Evolutionary conservation across 2,888 invertebrate genomes (phyloP), one percentile per base, ranked within the genome.

Genomic region (Drosophila dives): DNA sequence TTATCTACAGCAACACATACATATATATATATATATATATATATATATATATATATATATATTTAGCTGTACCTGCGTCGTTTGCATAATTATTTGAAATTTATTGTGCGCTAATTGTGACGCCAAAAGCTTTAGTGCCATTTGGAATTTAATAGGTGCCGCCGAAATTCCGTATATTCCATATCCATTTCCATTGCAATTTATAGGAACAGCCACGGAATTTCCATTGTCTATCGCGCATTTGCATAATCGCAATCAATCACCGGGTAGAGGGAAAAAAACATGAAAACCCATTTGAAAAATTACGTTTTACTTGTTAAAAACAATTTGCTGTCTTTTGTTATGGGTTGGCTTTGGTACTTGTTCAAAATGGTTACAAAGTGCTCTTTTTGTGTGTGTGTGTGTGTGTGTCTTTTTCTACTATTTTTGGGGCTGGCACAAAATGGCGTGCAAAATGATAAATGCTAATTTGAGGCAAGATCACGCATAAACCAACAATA

Each of bases 161-260:
- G 48, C 17, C 20, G 34, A 50, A 59, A 59, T 42, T 48, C 64
- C 34, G 17, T 55, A 74, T 63, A 70, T 63, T 1, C 20, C 20
- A 20, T 33, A 55, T 15, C 17, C 17, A 54, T 23, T 17, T 61
- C 20, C 33, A 23, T 36, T 32, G 17, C 29, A 15, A 42, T 42
- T 42, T 59, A 38, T 51, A 34, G 15, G 32, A 7, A 0, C 1
- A 54, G 11, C 8, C 6, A 26, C 20, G 15, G 48, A 55, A 56
- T 50, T 55, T 40, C 40, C 38, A 61, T 53, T 23, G 74, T 59
- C 53, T 64, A 40, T 48, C 26, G 32, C 23, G 2, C 36, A 85
- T 90, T 89, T 89, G 78, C 87, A 91, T 87, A 90, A 90, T 87
- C 85, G 79, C 80, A 86, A 91, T 91, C 92, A 91, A 91, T 91